These are phyloP conservation scores for Zosterops borbonicus DNA, from an alignment of 2,113 vertebrate species.

Conservation along the genomic window DNA sequence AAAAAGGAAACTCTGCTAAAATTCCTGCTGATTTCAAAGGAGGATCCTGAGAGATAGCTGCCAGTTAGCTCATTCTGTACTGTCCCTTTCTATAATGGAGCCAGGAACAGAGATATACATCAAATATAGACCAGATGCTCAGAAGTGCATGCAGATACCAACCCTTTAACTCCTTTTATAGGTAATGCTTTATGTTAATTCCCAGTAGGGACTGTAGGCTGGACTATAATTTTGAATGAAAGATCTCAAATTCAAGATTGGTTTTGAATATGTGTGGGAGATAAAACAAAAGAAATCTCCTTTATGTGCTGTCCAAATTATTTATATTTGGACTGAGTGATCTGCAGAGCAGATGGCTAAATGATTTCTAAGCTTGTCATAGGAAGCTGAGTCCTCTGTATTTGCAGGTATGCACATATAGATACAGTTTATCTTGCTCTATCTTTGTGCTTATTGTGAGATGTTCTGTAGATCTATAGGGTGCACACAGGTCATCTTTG, in stretches of 20 bases:
- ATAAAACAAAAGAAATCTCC: background rate
- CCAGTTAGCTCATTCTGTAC: background rate
- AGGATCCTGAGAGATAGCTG: background rate
- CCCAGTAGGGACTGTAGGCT: background rate
- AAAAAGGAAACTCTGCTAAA: background rate
- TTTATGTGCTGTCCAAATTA: background rate
- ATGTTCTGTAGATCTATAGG: background rate
- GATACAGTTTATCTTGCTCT: background rate
- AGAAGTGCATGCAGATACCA: conserved; percentile 17
- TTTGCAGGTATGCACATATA: background rate
- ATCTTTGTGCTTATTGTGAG: background rate
- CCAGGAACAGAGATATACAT: conserved; percentile 11
- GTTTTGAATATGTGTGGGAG: conserved; percentile 21
- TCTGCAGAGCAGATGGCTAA: conserved; percentile 30
- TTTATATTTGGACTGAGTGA: conserved; percentile 26
- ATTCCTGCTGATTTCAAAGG: conserved; percentile 35
- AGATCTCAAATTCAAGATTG: background rate
- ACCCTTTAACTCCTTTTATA: conserved; percentile 16
- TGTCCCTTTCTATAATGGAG: background rate
- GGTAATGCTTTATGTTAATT: conserved; percentile 26
- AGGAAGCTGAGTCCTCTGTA: background rate
- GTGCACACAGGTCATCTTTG: background rate
- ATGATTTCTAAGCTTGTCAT: background rate
- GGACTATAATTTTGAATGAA: conserved; percentile 25
- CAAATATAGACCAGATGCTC: conserved; percentile 42